Conservation (phyloP, 2,888 invertebrate genomes). For the Eulithis prunata region DNA sequence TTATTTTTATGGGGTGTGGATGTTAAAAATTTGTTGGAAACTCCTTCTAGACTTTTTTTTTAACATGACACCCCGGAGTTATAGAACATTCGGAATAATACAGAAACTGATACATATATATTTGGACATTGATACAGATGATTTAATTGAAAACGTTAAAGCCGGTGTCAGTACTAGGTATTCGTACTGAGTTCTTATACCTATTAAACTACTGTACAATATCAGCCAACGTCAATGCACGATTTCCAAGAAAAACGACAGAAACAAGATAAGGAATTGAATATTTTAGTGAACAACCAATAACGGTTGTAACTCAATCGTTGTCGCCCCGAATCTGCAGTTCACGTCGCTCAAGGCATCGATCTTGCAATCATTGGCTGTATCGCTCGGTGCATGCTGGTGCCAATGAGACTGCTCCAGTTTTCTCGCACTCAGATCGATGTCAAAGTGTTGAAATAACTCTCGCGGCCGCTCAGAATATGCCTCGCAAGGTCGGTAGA, state of each 20-base stretch:
- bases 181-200: too few relatives aligned
- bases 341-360: conserved; percentile 47
- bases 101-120: not conserved
- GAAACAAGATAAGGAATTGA: conserved; percentile 8
- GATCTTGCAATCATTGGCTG: conserved; percentile 66
- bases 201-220: not conserved
- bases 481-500: conserved; percentile 65
- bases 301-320: conserved; percentile 39
- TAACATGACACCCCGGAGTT: too few relatives aligned
- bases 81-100: not conserved
- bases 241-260: conserved; percentile 7
- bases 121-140: not conserved
- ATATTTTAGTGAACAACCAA: conserved; percentile 20
- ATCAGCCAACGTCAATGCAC: conserved; percentile 1
- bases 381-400: conserved; percentile 62
- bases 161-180: not conserved
- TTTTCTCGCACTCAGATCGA: conserved; percentile 65
- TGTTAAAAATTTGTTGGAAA: conserved; percentile 8
- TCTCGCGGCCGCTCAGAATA: conserved; percentile 67
- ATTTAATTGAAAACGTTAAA: not conserved
- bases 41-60: too few relatives aligned
- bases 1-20: conserved; percentile 13
- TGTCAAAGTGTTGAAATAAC: conserved; percentile 71
- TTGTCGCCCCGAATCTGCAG: conserved; percentile 35
- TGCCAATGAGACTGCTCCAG: conserved; percentile 76